A percentile compares a stretch with the other conserved stretches of the same genome.
phyloP scores from a whole-genome alignment of 2,888 invertebrate genomes.

The Celastrina argiolus region DNA sequence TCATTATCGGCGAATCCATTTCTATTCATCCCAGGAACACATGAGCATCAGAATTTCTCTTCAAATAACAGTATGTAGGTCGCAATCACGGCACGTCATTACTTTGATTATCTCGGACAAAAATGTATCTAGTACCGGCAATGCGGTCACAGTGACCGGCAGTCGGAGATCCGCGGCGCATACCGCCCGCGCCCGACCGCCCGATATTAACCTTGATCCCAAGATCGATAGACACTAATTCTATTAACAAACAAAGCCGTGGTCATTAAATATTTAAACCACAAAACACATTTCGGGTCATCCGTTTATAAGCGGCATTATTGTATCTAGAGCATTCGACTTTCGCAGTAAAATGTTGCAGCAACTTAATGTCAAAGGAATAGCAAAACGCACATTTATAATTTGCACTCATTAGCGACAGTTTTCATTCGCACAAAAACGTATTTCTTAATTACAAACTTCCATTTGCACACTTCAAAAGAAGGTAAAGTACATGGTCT shows the following conservation, averaged over 20 bases:
- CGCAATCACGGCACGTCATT: conserved; percentile 52
- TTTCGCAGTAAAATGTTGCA: neutral
- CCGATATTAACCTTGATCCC: conserved; percentile 26
- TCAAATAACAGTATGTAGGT: conserved; percentile 51
- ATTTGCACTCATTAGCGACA: neutral
- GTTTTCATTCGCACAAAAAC: neutral
- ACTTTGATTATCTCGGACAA: conserved; percentile 50
- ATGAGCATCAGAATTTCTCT: conserved; percentile 57
- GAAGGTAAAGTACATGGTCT: neutral
- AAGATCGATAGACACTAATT: conserved; percentile 21
- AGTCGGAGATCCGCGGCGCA: conserved; percentile 20
- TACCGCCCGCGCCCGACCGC: conserved; percentile 21
- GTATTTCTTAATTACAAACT: neutral
- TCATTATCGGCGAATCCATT: conserved; percentile 48
- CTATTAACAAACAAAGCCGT: neutral
- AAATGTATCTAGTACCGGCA: conserved; percentile 37
- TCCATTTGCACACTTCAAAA: neutral
- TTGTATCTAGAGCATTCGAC: neutral
- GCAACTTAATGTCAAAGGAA: neutral
- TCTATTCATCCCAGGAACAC: neutral
- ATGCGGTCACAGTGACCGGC: conserved; percentile 23
- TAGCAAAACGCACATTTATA: too few relatives aligned
- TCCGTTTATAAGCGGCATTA: neutral
- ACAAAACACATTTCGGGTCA: neutral
- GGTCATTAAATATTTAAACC: conserved; percentile 17